These are phyloP conservation scores for Ctenomys sociabilis DNA, from an alignment of 2,113 vertebrate species.

Conservation along the genomic window DNA sequence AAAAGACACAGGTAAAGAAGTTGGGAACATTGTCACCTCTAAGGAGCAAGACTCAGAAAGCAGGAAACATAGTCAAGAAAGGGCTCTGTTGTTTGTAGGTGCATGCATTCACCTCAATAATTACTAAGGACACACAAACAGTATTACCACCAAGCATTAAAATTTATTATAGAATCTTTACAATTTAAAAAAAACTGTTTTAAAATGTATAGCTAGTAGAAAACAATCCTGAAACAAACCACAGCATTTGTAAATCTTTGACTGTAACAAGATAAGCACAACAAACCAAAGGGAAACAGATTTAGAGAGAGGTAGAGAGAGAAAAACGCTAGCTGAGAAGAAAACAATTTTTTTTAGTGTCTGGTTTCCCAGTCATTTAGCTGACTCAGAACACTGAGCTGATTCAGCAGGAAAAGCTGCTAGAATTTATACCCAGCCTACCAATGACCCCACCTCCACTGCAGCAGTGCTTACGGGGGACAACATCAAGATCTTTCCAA, in stretches of 20 bases:
- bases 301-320: background rate
- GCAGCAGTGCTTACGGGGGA: too few relatives aligned
- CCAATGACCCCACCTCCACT: background rate
- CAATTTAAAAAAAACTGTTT: background rate
- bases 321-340: background rate
- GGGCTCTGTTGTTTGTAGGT: background rate
- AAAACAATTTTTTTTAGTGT: background rate
- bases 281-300: background rate
- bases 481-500: background rate
- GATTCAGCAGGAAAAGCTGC: background rate
- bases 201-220: background rate
- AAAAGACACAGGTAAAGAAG: background rate
- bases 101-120: background rate
- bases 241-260: background rate
- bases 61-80: background rate
- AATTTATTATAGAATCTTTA: background rate
- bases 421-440: background rate
- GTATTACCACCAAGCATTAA: background rate
- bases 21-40: background rate
- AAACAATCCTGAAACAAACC: background rate
- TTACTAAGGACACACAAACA: background rate
- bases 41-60: background rate
- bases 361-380: background rate
- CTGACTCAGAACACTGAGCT: background rate
- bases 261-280: background rate